Conservation (phyloP, 2,113 vertebrate species). For the Castor canadensis region DNA sequence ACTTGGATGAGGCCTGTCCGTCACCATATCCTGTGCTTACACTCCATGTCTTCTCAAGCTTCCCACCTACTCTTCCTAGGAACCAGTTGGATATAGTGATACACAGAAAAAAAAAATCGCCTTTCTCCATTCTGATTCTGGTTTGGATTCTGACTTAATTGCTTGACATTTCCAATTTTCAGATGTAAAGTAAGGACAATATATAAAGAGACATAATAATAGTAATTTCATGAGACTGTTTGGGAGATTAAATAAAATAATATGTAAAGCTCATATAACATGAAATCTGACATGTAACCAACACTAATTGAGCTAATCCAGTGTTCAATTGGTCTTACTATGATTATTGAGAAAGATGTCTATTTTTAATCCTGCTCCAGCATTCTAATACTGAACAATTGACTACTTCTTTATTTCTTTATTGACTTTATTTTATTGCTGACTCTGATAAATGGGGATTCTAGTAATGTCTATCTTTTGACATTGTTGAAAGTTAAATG, state of each 20-base stretch:
- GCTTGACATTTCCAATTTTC: neutral
- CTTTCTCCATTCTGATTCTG: neutral
- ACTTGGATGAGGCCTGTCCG: neutral
- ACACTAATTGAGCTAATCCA: neutral
- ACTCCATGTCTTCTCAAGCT: neutral
- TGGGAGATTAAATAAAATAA: neutral
- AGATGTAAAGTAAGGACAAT: neutral
- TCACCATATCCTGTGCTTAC: accelerated
- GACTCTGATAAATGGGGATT: neutral
- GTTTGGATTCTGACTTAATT: neutral
- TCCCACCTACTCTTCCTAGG: neutral
- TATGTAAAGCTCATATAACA: neutral
- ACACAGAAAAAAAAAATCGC: neutral
- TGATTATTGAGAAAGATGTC: neutral
- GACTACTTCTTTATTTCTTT: neutral
- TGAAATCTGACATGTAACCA: neutral
- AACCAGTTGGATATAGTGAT: neutral
- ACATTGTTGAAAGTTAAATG: neutral
- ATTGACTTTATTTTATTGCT: neutral
- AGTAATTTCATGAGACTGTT: neutral
- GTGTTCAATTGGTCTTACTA: neutral
- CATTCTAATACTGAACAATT: neutral
- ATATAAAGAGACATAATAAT: neutral
- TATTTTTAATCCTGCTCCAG: neutral
- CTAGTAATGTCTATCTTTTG: neutral